Evolutionary conservation across 2,113 vertebrate genomes (phyloP).

Genomic region (Onychorhynchus coronatus): DNA sequence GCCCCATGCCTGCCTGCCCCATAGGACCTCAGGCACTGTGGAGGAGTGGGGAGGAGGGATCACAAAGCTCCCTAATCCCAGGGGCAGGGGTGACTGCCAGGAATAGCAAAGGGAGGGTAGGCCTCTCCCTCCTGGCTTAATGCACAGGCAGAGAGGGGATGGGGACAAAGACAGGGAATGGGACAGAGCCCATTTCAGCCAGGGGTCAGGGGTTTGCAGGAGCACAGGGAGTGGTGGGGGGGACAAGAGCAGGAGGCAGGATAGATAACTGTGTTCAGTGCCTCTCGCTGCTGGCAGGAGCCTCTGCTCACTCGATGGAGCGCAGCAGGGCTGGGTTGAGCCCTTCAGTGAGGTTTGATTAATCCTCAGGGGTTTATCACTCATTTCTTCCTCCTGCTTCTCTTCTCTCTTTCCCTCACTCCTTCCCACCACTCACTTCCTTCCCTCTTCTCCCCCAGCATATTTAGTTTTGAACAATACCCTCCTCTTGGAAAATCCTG

Average conservation of each 20-base stretch:
- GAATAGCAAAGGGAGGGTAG: background rate
- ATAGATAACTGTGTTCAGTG: background rate
- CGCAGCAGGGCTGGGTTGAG: background rate
- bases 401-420: background rate
- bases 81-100: background rate
- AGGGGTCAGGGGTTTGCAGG: background rate
- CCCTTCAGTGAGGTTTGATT: background rate
- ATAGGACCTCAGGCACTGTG: accelerated
- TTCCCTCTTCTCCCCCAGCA: background rate
- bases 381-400: background rate
- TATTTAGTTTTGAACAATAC: background rate
- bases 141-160: background rate
- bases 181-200: background rate
- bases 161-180: background rate
- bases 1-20: accelerated
- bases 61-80: background rate
- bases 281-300: background rate
- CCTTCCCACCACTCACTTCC: background rate
- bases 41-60: background rate
- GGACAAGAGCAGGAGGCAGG: background rate
- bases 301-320: accelerated
- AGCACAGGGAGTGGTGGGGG: background rate
- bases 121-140: background rate
- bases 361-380: background rate
- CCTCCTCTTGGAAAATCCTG: background rate